phyloP scores from a whole-genome alignment of 2,797 vertebrate species.

The Sternarchorhynchus goeldii region DNA sequence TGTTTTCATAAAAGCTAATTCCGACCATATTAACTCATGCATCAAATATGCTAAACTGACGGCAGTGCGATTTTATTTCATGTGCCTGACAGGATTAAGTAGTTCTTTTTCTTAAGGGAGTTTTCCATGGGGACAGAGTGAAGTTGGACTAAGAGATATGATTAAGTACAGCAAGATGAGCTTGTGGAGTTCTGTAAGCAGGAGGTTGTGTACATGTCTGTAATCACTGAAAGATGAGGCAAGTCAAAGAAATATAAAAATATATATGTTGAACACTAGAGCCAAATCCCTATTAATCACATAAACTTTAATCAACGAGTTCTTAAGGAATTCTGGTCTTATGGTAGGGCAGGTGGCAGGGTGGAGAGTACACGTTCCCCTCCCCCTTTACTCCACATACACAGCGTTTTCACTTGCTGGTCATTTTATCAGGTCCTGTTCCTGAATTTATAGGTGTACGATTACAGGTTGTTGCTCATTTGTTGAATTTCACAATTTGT shows the following conservation, averaged over 20 bases:
- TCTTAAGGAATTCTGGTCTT: neutral
- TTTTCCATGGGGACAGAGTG: neutral
- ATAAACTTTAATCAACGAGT: conserved; percentile 5
- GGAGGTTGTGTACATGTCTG: neutral
- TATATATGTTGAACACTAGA: too few relatives aligned
- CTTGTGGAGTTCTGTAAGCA: neutral
- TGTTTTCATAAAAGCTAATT: conserved; percentile 8
- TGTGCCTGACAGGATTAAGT: conserved; percentile 15
- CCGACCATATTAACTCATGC: conserved; percentile 17
- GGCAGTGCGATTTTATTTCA: neutral
- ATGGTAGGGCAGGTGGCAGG: neutral
- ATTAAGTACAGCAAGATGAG: conserved; percentile 1
- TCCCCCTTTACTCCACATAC: too few relatives aligned
- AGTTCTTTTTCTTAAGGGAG: neutral
- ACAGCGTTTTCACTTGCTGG: too few relatives aligned
- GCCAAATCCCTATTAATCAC: neutral
- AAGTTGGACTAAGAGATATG: conserved; percentile 19
- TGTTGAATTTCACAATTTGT: too few relatives aligned
- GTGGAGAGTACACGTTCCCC: too few relatives aligned
- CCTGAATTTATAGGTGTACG: too few relatives aligned
- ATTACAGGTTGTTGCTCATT: too few relatives aligned
- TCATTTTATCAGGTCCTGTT: too few relatives aligned
- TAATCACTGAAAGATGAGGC: conserved; percentile 19
- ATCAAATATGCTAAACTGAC: conserved; percentile 19
- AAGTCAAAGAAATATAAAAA: conserved; percentile 12